phyloP scores from a whole-genome alignment of 23 tunicate genomes.

The Ciona savignyi region DNA sequence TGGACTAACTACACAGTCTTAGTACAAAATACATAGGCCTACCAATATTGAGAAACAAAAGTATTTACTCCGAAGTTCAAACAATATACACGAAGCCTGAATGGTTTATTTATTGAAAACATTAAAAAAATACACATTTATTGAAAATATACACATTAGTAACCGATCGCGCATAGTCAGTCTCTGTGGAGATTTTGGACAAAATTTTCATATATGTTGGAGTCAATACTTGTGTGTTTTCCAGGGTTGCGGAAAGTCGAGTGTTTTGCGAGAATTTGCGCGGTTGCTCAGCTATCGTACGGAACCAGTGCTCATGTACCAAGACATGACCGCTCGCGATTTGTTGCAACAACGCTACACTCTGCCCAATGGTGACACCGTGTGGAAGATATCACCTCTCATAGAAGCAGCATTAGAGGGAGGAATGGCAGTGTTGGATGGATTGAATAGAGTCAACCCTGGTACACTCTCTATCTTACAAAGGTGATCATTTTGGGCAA shows the following conservation, averaged over 20 bases:
- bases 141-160: too few species aligned
- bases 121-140: too few species aligned
- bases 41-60: too few species aligned
- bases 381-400: slow-evolving; percentile 83
- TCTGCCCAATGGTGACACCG: slow-evolving; percentile 89
- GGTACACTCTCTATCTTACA: slow-evolving; percentile 86
- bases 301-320: slow-evolving; percentile 88
- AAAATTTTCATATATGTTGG: too few species aligned
- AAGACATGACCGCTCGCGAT: slow-evolving; percentile 96
- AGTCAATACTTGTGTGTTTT: not conserved
- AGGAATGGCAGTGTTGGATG: slow-evolving; percentile 87
- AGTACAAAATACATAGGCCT: too few species aligned
- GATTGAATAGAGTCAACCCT: slow-evolving; percentile 80
- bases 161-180: too few species aligned
- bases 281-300: slow-evolving; percentile 47
- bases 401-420: slow-evolving; percentile 92
- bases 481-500: slow-evolving; percentile 26
- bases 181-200: too few species aligned
- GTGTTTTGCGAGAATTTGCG: slow-evolving; percentile 62
- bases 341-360: slow-evolving; percentile 87
- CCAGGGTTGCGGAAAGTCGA: slow-evolving; percentile 90
- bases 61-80: too few species aligned
- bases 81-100: too few species aligned
- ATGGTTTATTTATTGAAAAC: too few species aligned
- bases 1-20: too few species aligned